phyloP scores from a whole-genome alignment of 2,888 invertebrate genomes.

The Scaptomyza flava region DNA sequence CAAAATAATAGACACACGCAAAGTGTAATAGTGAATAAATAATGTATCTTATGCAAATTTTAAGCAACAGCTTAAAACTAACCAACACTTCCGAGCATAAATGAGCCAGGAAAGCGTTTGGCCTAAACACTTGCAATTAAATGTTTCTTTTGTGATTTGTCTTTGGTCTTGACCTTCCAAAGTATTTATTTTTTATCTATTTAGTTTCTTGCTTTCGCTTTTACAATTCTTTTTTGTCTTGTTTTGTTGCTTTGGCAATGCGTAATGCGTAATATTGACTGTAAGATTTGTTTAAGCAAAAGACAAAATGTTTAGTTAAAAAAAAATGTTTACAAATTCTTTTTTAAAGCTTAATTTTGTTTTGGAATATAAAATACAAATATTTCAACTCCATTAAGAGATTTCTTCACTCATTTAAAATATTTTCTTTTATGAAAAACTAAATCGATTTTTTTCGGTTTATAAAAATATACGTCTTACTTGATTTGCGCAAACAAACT shows the following conservation, averaged over 20 bases:
- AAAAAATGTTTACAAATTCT: no score
- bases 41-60: slow-evolving; percentile 27
- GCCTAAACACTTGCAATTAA: slow-evolving; percentile 23
- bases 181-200: not conserved
- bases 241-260: slow-evolving; percentile 3
- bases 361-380: no score
- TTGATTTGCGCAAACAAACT: no score
- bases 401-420: no score
- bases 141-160: slow-evolving; percentile 24
- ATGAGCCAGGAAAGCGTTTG: slow-evolving; percentile 11
- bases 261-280: slow-evolving; percentile 13
- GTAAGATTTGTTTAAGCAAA: no score
- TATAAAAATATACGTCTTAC: not conserved
- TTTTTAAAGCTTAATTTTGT: no score
- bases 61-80: slow-evolving; percentile 9
- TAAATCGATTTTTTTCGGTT: not conserved
- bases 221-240: slow-evolving; percentile 18
- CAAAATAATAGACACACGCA: slow-evolving; percentile 12
- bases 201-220: slow-evolving; percentile 18
- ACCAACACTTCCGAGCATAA: not conserved
- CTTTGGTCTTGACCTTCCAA: slow-evolving; percentile 18
- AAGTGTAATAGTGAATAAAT: slow-evolving; percentile 20
- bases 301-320: no score
- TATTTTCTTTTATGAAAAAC: no score
- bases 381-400: no score